Percentiles rank a stretch among this genome's conserved stretches.
Evolutionary conservation across 2,888 invertebrate species (phyloP).

Genomic region (Creontiades dilutus): DNA sequence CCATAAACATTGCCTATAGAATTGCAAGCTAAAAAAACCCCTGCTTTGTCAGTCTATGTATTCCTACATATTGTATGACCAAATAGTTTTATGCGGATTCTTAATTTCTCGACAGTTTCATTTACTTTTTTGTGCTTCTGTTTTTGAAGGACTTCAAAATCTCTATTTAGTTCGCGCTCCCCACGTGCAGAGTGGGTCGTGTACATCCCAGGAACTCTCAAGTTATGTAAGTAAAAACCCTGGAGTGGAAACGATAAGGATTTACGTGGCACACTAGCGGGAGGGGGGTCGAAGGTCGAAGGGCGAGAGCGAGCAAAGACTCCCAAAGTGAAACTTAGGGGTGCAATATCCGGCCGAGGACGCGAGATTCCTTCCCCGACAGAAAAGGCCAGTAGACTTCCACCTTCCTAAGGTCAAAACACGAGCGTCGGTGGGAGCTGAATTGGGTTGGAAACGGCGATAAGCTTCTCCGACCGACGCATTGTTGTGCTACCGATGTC

Average conservation of each 20-base stretch:
- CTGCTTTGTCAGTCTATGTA: too few relatives aligned
- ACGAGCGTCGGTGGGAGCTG: conserved; percentile 1
- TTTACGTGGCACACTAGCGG: conserved; percentile 1
- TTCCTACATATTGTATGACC: too few relatives aligned
- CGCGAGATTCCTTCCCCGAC: conserved; percentile 13
- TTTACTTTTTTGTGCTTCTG: too few relatives aligned
- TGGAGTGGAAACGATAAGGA: conserved; percentile 39
- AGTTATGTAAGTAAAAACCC: neutral
- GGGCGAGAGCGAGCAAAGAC: conserved; percentile 23
- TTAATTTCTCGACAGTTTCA: too few relatives aligned
- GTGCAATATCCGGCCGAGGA: conserved; percentile 45
- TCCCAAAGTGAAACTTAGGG: conserved; percentile 59
- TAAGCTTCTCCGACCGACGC: neutral
- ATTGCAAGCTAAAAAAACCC: too few relatives aligned
- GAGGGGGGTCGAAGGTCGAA: neutral
- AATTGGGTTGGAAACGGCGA: conserved; percentile 57
- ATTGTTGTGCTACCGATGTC: conserved; percentile 34
- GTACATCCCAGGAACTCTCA: too few relatives aligned
- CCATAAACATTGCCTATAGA: too few relatives aligned
- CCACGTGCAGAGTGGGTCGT: too few relatives aligned
- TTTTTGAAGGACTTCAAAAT: too few relatives aligned
- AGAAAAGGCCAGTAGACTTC: neutral
- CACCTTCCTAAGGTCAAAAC: conserved; percentile 1
- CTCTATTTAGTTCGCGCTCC: too few relatives aligned
- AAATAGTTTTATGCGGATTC: too few relatives aligned